These are phyloP conservation scores for Epistrophe grossulariae DNA, from an alignment of 2,888 invertebrate genomes.

Conservation along the genomic window DNA sequence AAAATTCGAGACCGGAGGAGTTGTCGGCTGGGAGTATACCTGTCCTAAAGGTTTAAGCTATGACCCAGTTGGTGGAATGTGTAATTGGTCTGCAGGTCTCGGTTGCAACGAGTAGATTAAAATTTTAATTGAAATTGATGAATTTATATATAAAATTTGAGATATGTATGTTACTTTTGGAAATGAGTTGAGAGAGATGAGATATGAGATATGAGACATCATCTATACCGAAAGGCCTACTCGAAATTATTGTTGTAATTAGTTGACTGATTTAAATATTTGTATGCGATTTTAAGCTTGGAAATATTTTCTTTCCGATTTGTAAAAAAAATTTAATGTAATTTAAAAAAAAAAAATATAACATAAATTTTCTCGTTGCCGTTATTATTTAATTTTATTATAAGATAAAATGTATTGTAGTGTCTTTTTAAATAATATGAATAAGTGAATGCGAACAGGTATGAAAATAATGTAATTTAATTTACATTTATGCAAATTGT, in stretches of 20 bases:
- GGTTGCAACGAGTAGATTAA: constrained; percentile 88
- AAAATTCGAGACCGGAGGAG: constrained; percentile 90
- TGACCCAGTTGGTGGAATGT: constrained; percentile 95
- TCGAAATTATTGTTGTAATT: constrained; percentile 67
- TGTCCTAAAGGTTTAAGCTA: constrained; percentile 94
- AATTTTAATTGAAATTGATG: constrained; percentile 56
- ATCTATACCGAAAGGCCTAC: constrained; percentile 1
- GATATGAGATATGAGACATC: not conserved
- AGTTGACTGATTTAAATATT: constrained; percentile 67
- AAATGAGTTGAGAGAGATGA: not conserved
- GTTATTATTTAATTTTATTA: constrained; percentile 51
- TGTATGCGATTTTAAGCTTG: constrained; percentile 33
- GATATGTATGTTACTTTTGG: constrained; percentile 34
- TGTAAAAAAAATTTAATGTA: constrained; percentile 54
- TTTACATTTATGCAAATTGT: not conserved
- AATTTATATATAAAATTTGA: constrained; percentile 45
- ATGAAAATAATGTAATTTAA: not conserved
- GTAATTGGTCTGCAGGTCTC: constrained; percentile 94
- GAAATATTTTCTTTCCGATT: constrained; percentile 37
- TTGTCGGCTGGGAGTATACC: constrained; percentile 94
- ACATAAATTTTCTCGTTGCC: constrained; percentile 23
- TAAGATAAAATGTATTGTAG: constrained; percentile 52
- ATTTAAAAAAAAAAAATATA: constrained; percentile 36
- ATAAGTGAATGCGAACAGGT: not conserved
- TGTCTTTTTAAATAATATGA: constrained; percentile 20